Evolutionary conservation across 2,797 vertebrate genomes (phyloP), one percentile per base, ranked within the genome.

Genomic region (Paratrypauchen microcephalus): DNA sequence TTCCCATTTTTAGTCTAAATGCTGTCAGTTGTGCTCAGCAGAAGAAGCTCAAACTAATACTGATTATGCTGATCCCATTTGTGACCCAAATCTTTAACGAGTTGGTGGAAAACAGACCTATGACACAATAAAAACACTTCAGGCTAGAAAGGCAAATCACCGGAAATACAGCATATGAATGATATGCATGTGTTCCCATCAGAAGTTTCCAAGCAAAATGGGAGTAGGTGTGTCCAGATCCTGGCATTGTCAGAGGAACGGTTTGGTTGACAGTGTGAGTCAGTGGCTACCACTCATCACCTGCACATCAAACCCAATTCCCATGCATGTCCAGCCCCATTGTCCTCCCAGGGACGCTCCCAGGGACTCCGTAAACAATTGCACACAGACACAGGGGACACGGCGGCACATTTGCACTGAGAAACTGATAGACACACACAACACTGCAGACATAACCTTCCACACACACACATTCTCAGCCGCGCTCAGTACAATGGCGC

Each of bases 401-500:
- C 72, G 62, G 80, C 84, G 73, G 73, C 83, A 81, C 86, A 86
- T 79, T 82, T 83, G 76, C 87, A 83, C 81, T 85, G 82, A 84
- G 78, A 85, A 73, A 77, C 65, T 71, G 64, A 87, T 78, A 70
- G 67, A 80, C 82, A 75, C 66, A 73, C 62, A 72, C 62, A 61
- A 39, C 74, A 19, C 36, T 23, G 36, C 61, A 81, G 63, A 83
- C 69, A 74, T 65, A 70, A 66, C 70, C 67, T 69, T 36, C 69
- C 26, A 59, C 61, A 74, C 74, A 80, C 66, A 85, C 85, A 72
- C 81, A 82, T 78, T 83, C 87, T 87, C 83, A 87, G 85, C 92
- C 92, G 82, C 94, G 93, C 94, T 93, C 93, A 95, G 95, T 93
- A 99, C 97, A 99, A 99, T 99, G 94, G 96, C 93, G 94, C 97